Evolutionary conservation across 2,113 vertebrate species (phyloP).

Genomic region (Chaetura pelagica): DNA sequence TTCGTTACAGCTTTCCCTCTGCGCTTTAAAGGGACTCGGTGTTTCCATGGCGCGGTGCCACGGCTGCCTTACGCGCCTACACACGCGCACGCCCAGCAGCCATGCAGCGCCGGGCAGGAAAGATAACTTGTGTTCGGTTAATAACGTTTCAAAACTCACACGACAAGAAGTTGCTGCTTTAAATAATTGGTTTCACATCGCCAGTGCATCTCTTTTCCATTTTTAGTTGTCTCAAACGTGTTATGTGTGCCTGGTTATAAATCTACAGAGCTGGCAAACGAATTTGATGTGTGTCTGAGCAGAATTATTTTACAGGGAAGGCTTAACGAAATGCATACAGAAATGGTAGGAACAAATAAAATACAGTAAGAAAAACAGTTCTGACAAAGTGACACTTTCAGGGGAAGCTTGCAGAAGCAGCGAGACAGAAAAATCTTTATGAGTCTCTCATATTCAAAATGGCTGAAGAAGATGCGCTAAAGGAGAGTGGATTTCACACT

Average conservation of each 20-base stretch:
- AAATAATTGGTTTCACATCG: neutral
- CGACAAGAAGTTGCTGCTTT: neutral
- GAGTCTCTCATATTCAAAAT: neutral
- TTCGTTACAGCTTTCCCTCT: neutral
- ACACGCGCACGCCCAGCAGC: neutral
- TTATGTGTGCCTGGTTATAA: neutral
- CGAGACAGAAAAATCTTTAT: neutral
- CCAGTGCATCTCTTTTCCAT: neutral
- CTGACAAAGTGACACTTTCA: neutral
- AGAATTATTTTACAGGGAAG: slow-evolving; percentile 12
- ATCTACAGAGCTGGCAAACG: neutral
- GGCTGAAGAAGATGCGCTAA: neutral
- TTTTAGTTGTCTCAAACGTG: slow-evolving; percentile 4
- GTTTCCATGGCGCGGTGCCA: slow-evolving; percentile 41
- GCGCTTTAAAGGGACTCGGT: slow-evolving; percentile 30
- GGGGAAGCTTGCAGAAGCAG: neutral
- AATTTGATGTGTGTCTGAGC: neutral
- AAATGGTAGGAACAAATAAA: neutral
- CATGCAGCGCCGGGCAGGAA: neutral
- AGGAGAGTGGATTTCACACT: slow-evolving; percentile 26
- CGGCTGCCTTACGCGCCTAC: neutral
- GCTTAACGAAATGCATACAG: neutral
- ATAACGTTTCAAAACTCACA: neutral
- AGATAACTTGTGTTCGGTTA: neutral
- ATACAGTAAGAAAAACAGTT: neutral